Conservation (phyloP, 2,888 invertebrate species). For the Andrena haemorrhoa region DNA sequence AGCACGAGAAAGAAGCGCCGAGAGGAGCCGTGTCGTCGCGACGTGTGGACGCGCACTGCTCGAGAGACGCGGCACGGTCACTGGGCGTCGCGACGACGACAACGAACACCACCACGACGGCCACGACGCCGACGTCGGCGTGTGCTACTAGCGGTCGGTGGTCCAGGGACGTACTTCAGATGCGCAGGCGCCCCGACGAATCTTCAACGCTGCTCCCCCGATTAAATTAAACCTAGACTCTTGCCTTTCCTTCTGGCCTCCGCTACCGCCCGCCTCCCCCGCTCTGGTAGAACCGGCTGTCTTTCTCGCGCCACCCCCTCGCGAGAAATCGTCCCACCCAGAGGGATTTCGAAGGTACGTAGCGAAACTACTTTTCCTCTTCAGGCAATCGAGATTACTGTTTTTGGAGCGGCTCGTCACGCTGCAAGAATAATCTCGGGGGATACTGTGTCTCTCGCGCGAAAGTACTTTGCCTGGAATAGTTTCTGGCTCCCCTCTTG, state of each 20-base stretch:
- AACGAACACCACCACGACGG: conserved; percentile 55
- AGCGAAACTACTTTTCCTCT: neutral
- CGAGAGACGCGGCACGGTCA: conserved; percentile 61
- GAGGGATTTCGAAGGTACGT: neutral
- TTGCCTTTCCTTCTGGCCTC: conserved; percentile 8
- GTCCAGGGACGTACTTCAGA: conserved; percentile 62
- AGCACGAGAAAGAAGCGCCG: neutral
- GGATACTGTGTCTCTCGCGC: conserved; percentile 4
- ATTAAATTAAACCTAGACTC: conserved; percentile 61
- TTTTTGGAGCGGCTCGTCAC: conserved; percentile 3
- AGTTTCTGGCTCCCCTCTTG: neutral
- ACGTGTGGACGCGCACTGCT: conserved; percentile 69
- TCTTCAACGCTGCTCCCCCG: conserved; percentile 30
- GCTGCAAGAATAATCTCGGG: conserved; percentile 27
- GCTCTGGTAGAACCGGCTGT: neutral
- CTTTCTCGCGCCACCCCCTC: neutral
- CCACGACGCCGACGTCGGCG: conserved; percentile 68
- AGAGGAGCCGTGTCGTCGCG: conserved; percentile 48
- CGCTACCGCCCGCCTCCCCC: too few species aligned
- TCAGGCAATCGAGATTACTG: conserved; percentile 3
- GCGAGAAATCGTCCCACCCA: neutral
- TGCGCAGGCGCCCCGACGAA: conserved; percentile 55
- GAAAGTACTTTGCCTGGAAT: neutral
- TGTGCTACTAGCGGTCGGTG: conserved; percentile 65
- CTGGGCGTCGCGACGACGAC: conserved; percentile 71